phyloP scores from a whole-genome alignment of 2,797 vertebrate species.

The Schizopygopsis malacanthus region DNA sequence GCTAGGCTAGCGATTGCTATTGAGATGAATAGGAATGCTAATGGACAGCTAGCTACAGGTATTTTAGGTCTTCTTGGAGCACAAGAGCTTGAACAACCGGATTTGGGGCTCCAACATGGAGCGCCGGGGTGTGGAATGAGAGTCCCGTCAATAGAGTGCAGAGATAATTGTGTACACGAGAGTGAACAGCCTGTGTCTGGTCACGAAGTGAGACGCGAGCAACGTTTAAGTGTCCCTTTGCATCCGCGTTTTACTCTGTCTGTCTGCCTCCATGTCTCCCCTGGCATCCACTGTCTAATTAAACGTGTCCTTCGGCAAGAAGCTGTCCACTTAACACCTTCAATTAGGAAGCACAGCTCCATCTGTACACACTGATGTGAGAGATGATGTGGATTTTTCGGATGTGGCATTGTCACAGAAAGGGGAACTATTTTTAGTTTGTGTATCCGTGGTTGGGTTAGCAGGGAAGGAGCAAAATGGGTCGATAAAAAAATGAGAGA shows the following conservation, averaged over 20 bases:
- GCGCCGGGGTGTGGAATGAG: constrained; percentile 43
- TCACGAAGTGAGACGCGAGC: constrained; percentile 58
- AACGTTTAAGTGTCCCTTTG: constrained; percentile 52
- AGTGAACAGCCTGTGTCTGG: constrained; percentile 65
- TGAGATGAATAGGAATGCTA: not conserved
- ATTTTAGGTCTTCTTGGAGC: not conserved
- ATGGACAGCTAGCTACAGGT: not conserved
- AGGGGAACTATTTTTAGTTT: constrained; percentile 46
- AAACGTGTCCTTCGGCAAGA: constrained; percentile 73
- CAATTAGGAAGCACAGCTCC: constrained; percentile 72
- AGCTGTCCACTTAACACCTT: constrained; percentile 73
- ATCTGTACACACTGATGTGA: constrained; percentile 54
- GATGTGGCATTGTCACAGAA: constrained; percentile 42
- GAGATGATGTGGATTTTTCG: constrained; percentile 43
- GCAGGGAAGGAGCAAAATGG: not conserved
- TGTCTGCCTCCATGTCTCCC: constrained; percentile 60
- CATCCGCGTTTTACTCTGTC: constrained; percentile 45
- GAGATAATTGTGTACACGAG: constrained; percentile 67
- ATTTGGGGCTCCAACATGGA: constrained; percentile 52
- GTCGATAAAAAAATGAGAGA: not conserved
- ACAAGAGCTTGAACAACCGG: constrained; percentile 54
- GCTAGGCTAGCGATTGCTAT: not conserved
- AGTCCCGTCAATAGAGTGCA: constrained; percentile 53
- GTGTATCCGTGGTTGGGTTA: constrained; percentile 32
- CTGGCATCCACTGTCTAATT: constrained; percentile 73